Base-by-base conservation (phyloP, 2,888 invertebrate species). In the Ectobius pallidus region DNA sequence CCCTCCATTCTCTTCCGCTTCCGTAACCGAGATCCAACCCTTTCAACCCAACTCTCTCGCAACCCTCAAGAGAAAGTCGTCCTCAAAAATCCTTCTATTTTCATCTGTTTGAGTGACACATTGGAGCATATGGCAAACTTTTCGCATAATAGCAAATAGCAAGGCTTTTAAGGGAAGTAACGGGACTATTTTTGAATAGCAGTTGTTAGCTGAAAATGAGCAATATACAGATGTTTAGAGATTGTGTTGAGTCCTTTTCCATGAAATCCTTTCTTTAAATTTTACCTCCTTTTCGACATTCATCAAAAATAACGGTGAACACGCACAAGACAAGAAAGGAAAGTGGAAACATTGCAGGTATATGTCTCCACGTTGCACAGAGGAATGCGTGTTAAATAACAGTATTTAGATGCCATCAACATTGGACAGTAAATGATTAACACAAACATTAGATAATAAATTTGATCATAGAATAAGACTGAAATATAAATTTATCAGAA, bases 1-100 rank as follows among this genome's bases (percentile, higher is more conserved):
- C 4, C n/a, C 61, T 61, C 20, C 25, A 18, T 61, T 22, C 32
- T 32, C 61, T 61, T 61, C 61, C 61, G 61, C 61, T 61, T 61
- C 61, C 61, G 61, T 61, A 61, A 61, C 61, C 32, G 30, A 32
- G 32, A 16, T 61, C 32, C 9, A 30, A 32, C 61, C 22, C 39
- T 20, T 14, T 18, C 42, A 39, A 25, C 39, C 34, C 20, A 9
- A 3, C 39, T 14, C 42, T 42, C 63, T 42, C 39, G 1, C 18
- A 18, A 20, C 39, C 9, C 11, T 39, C 22, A 63, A 39, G 20
- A n/a, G 39, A 63, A 63, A 63, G n/a, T 20, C 39, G 14, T 22
- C 61, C 22, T 52, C 22, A 52, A 46, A 46, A 52, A 22, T 52
- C 0, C 25, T 9, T 20, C 46, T 18, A 16, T 46, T 3, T 46